Evolutionary conservation across 2,113 vertebrate genomes (phyloP).

Genomic region (Sorex araneus): DNA sequence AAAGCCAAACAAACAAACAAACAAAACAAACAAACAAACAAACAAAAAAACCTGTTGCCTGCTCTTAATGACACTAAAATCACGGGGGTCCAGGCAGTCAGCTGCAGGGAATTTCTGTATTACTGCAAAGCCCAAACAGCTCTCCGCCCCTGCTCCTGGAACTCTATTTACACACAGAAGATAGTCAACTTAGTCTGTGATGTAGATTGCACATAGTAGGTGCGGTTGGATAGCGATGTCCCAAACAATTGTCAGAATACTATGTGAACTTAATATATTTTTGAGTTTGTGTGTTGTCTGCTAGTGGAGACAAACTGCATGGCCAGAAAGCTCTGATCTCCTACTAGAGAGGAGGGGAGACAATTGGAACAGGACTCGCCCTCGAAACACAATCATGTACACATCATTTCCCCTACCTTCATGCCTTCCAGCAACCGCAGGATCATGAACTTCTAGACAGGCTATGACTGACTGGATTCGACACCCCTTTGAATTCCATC

Average conservation of each 20-base stretch:
- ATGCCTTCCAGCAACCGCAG: not conserved
- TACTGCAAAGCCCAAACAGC: not conserved
- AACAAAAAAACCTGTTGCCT: constrained; percentile 23
- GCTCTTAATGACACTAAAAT: constrained; percentile 41
- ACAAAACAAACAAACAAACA: no score
- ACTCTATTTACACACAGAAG: not conserved
- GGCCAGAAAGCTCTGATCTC: not conserved
- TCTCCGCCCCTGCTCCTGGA: not conserved
- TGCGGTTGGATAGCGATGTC: not conserved
- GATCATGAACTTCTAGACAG: constrained; percentile 32
- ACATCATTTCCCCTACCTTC: not conserved
- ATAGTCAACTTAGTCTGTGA: constrained; percentile 32
- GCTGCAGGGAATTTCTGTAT: constrained; percentile 34
- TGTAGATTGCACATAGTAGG: not conserved
- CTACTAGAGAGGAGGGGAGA: constrained; percentile 4
- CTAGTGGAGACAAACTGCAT: not conserved
- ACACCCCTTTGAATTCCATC: constrained; percentile 33
- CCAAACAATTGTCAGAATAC: not conserved
- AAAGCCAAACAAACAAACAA: no score
- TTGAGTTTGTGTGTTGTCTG: not conserved
- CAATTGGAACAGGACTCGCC: not conserved
- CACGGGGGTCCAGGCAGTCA: not conserved
- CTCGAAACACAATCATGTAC: not conserved
- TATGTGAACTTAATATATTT: constrained; percentile 31
- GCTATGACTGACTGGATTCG: not conserved